A percentile compares a stretch with the other conserved stretches of the same genome.
phyloP scores from a whole-genome alignment of 2,113 vertebrate genomes.

The Calidris pugnax region DNA sequence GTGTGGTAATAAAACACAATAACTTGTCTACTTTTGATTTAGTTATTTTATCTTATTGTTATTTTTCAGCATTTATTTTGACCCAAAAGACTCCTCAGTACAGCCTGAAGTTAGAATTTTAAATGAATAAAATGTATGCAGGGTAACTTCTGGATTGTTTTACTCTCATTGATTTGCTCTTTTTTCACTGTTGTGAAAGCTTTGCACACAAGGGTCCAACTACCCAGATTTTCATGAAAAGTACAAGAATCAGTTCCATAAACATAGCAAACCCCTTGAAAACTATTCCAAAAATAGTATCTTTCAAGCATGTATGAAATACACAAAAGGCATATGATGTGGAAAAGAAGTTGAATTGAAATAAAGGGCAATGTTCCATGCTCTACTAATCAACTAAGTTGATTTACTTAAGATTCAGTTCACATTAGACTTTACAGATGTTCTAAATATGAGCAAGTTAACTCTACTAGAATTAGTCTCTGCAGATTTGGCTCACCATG shows the following conservation, averaged over 20 bases:
- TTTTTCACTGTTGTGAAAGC: background rate
- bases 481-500: background rate
- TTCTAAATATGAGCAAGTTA: background rate
- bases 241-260: background rate
- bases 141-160: background rate
- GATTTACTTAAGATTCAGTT: background rate
- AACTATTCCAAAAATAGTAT: background rate
- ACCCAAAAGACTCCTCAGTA: background rate
- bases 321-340: background rate
- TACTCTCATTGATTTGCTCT: background rate
- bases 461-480: background rate
- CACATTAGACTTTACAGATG: background rate
- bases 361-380: background rate
- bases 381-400: background rate
- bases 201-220: background rate
- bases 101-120: background rate
- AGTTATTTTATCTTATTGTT: background rate
- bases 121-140: background rate
- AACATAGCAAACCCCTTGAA: background rate
- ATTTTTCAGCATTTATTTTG: background rate
- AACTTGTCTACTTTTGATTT: background rate
- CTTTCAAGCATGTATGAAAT: background rate
- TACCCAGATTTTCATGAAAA: background rate
- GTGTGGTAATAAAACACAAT: background rate
- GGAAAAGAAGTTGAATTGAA: background rate